A percentile compares a stretch with the other conserved stretches of the same genome.
phyloP scores from a whole-genome alignment of 2,113 vertebrate species.

The Aegypius monachus region DNA sequence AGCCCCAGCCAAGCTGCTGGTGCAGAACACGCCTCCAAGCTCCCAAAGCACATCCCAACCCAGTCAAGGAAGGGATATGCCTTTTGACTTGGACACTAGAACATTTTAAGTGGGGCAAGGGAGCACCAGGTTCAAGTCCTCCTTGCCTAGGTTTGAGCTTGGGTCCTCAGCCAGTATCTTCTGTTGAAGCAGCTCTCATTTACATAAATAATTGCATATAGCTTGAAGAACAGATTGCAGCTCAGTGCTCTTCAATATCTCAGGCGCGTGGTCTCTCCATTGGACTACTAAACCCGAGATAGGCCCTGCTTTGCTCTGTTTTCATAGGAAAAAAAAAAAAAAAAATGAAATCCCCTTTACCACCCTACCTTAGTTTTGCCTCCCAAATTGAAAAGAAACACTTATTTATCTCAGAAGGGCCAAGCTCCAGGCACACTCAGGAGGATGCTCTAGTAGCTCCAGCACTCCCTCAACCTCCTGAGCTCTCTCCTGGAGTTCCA shows the following conservation, averaged over 20 bases:
- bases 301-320: neutral
- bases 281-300: neutral
- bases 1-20: neutral
- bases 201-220: neutral
- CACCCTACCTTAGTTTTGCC: neutral
- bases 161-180: neutral
- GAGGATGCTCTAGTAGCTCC: neutral
- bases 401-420: neutral
- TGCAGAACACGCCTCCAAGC: neutral
- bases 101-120: neutral
- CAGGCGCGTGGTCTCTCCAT: neutral
- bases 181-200: neutral
- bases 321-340: neutral
- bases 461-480: neutral
- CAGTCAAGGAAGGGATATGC: neutral
- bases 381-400: neutral
- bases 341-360: accelerated
- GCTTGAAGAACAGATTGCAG: neutral
- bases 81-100: neutral
- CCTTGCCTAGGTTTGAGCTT: neutral
- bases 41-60: neutral
- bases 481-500: neutral
- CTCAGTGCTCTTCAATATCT: neutral
- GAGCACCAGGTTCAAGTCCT: neutral
- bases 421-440: neutral